A percentile compares a stretch with the other conserved stretches of the same genome.
Conservation (phyloP, 2,888 invertebrate species). For the Diarsia brunnea region DNA sequence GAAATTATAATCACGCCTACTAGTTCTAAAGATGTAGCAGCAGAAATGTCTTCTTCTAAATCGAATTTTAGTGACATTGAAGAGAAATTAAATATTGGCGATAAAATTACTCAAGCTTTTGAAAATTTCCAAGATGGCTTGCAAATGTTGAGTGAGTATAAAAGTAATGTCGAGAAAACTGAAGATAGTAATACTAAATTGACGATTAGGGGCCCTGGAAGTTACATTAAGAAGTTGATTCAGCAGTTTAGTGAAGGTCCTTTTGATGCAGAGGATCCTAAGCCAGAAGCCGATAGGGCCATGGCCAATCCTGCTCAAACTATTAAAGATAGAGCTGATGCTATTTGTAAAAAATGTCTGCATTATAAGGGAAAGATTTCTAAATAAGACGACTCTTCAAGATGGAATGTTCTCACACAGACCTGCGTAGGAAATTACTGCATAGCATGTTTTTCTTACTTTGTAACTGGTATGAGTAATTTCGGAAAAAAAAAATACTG, state of each 20-base stretch:
- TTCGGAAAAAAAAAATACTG: background rate
- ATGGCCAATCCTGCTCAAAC: slow-evolving; percentile 80
- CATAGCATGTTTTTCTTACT: background rate
- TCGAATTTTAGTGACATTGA: slow-evolving; percentile 78
- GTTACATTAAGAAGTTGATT: slow-evolving; percentile 87
- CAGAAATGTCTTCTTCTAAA: slow-evolving; percentile 67
- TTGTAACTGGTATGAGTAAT: background rate
- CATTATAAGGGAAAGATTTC: slow-evolving; percentile 87
- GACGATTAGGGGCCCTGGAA: slow-evolving; percentile 86
- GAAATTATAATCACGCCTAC: slow-evolving; percentile 87
- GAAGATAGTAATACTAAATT: slow-evolving; percentile 79
- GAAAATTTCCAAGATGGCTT: slow-evolving; percentile 85
- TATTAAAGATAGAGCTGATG: slow-evolving; percentile 86
- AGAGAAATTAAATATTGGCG: slow-evolving; percentile 83
- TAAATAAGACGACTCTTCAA: slow-evolving; percentile 70
- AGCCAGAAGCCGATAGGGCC: slow-evolving; percentile 83
- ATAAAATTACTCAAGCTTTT: slow-evolving; percentile 81
- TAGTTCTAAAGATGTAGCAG: slow-evolving; percentile 76
- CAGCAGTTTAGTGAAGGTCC: slow-evolving; percentile 89
- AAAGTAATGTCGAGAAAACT: slow-evolving; percentile 71
- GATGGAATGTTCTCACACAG: background rate
- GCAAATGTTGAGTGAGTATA: slow-evolving; percentile 80
- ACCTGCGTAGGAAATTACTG: background rate
- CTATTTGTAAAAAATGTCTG: slow-evolving; percentile 89
- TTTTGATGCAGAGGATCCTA: slow-evolving; percentile 83